phyloP scores from a whole-genome alignment of 2,797 vertebrate genomes.

The Sebastes trivittatus region DNA sequence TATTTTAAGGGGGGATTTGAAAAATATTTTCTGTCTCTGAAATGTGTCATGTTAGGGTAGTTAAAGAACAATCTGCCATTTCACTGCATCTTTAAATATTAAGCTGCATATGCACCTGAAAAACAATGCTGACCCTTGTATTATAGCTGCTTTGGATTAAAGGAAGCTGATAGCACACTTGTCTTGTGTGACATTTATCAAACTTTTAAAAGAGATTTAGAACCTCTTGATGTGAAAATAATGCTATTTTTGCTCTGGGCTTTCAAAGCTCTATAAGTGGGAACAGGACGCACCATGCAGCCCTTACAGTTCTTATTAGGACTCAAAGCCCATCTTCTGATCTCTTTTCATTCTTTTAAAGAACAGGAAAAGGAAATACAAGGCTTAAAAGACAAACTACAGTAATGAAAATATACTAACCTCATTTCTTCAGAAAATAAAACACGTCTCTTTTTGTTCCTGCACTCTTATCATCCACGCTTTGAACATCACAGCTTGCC shows the following conservation, averaged over 20 bases:
- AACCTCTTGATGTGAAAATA: slow-evolving; percentile 41
- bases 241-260: slow-evolving; percentile 53
- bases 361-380: slow-evolving; percentile 23
- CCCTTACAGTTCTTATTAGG: slow-evolving; percentile 43
- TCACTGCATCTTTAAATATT: background rate
- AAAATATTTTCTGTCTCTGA: background rate
- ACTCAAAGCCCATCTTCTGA: slow-evolving; percentile 56
- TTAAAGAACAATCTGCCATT: background rate
- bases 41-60: background rate
- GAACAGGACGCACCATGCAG: slow-evolving; percentile 18
- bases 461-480: slow-evolving; percentile 42
- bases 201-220: slow-evolving; percentile 45
- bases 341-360: slow-evolving; percentile 45
- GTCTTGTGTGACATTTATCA: slow-evolving; percentile 44
- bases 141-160: slow-evolving; percentile 30
- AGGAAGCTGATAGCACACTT: slow-evolving; percentile 12
- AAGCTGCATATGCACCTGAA: background rate
- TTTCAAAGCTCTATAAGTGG: slow-evolving; percentile 55
- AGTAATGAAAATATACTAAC: slow-evolving; percentile 49
- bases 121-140: slow-evolving; percentile 14
- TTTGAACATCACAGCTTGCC: slow-evolving; percentile 74
- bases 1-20: background rate
- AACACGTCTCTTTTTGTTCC: slow-evolving; percentile 59
- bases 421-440: slow-evolving; percentile 57
- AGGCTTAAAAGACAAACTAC: slow-evolving; percentile 25